These are phyloP conservation scores for Monodelphis domestica DNA, from an alignment of 2,797 vertebrate genomes.

Conservation along the genomic window DNA sequence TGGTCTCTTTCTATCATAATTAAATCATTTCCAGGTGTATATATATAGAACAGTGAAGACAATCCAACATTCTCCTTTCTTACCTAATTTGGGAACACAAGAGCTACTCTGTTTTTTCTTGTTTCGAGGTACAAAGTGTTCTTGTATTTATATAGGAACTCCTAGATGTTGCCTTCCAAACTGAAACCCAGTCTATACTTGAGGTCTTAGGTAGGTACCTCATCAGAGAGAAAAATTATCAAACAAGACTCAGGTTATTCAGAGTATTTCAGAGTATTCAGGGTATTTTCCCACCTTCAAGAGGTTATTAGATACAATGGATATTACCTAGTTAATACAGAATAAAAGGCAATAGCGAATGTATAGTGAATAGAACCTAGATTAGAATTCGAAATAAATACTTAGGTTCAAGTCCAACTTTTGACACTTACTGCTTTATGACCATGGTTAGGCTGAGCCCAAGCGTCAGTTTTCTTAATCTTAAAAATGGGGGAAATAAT, in stretches of 20 bases:
- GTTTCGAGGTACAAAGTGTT: neutral
- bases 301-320: neutral
- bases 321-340: neutral
- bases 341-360: neutral
- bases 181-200: neutral
- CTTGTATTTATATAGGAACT: neutral
- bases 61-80: neutral
- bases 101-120: neutral
- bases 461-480: neutral
- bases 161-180: neutral
- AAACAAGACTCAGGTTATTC: neutral
- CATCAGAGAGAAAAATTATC: neutral
- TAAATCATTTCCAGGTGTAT: conserved; percentile 18
- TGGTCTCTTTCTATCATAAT: neutral
- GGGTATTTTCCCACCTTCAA: neutral
- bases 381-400: neutral
- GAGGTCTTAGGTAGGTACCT: neutral
- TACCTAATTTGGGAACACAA: neutral
- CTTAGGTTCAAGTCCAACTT: neutral
- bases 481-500: neutral
- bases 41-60: conserved; percentile 13
- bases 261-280: neutral
- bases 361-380: neutral
- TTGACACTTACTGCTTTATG: neutral
- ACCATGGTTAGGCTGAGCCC: neutral